phyloP scores from a whole-genome alignment of 2,113 vertebrate genomes.

The Falco punctatus region DNA sequence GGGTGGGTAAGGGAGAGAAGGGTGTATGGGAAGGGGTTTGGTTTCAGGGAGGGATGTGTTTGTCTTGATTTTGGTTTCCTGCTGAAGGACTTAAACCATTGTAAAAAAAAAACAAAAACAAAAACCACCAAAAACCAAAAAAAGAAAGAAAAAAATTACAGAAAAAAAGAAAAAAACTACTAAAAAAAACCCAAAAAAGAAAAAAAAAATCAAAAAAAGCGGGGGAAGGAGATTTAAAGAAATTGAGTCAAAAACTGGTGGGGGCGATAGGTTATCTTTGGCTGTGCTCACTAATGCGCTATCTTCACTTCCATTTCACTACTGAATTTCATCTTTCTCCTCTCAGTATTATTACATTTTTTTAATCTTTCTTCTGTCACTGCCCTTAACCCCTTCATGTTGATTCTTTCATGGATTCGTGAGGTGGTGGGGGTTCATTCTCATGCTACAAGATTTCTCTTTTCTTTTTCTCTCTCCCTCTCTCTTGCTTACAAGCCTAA shows the following conservation, averaged over 20 bases:
- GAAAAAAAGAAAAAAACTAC: neutral
- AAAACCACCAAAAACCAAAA: neutral
- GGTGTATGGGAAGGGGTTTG: neutral
- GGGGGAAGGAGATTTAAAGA: neutral
- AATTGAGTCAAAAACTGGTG: constrained; percentile 19
- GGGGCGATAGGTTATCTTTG: constrained; percentile 13
- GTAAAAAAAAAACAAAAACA: neutral
- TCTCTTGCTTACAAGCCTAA: constrained; percentile 58
- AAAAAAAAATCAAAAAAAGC: neutral
- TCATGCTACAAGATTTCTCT: constrained; percentile 3
- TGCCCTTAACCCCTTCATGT: constrained; percentile 3
- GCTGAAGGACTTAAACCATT: constrained; percentile 41
- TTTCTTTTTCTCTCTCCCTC: constrained; percentile 51
- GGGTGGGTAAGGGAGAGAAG: constrained; percentile 12
- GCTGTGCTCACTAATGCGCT: constrained; percentile 39
- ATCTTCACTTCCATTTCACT: constrained; percentile 37
- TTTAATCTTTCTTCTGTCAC: neutral
- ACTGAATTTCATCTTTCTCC: constrained; percentile 20
- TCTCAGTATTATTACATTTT: neutral
- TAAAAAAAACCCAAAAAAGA: neutral
- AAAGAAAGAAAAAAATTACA: neutral
- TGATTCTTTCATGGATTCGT: constrained; percentile 9
- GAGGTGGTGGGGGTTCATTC: constrained; percentile 9
- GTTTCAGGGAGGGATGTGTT: constrained; percentile 20
- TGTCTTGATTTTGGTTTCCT: constrained; percentile 50